Conservation (phyloP, 2,113 vertebrate species). For the Ardeotis arabs region DNA sequence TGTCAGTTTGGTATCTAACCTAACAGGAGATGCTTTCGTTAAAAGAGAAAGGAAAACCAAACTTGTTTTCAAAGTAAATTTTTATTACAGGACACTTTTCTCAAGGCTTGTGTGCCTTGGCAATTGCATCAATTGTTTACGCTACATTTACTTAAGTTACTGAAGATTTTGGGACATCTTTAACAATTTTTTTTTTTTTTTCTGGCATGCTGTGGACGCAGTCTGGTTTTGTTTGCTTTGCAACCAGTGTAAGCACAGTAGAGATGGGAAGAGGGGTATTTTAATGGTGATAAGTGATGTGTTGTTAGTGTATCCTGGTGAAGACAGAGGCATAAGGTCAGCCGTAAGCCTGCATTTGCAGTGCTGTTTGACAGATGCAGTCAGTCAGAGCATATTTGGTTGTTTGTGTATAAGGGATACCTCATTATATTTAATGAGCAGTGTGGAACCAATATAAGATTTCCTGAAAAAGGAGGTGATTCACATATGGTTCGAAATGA, state of each 20-base stretch:
- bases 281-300: neutral
- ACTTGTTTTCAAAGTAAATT: neutral
- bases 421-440: slow-evolving; percentile 68
- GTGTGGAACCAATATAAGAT: neutral
- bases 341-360: neutral
- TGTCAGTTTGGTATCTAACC: neutral
- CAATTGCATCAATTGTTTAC: neutral
- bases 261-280: neutral
- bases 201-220: neutral
- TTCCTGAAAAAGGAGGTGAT: neutral
- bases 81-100: neutral
- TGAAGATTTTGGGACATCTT: neutral
- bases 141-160: neutral
- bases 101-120: neutral
- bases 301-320: neutral
- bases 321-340: slow-evolving; percentile 23
- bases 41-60: neutral
- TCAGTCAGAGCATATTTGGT: neutral
- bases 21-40: neutral
- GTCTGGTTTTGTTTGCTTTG: neutral
- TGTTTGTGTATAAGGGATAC: slow-evolving; percentile 4
- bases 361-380: slow-evolving; percentile 20
- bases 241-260: neutral
- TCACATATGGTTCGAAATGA: neutral
- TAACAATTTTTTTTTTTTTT: neutral